These are phyloP conservation scores for Diaperis boleti DNA, from an alignment of 2,888 invertebrate species.

Conservation along the genomic window DNA sequence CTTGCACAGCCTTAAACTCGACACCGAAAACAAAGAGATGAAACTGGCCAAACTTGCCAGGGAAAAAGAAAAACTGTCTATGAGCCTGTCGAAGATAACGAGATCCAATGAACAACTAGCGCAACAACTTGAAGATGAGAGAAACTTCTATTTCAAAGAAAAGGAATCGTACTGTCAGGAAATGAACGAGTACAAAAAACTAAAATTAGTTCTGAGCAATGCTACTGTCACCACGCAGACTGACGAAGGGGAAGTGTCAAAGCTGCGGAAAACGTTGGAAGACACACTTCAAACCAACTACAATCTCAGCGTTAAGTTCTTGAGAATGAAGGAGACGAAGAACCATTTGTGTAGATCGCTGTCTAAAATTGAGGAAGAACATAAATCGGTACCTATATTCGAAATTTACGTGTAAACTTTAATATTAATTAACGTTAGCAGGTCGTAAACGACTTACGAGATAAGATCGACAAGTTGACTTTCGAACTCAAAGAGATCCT, in stretches of 20 bases:
- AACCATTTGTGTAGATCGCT: conserved; percentile 59
- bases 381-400: conserved; percentile 54
- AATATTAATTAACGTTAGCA: conserved; percentile 40
- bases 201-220: conserved; percentile 56
- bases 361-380: conserved; percentile 57
- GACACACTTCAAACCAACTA: conserved; percentile 65
- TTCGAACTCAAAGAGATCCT: conserved; percentile 58
- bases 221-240: conserved; percentile 51
- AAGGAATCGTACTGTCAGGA: conserved; percentile 70
- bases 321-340: conserved; percentile 65
- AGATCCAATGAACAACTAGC: conserved; percentile 67
- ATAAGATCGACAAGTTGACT: conserved; percentile 58
- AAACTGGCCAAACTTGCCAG: conserved; percentile 67
- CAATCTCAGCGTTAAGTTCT: conserved; percentile 65
- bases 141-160: conserved; percentile 69
- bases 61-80: conserved; percentile 69
- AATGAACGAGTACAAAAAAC: conserved; percentile 64
- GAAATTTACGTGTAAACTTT: neutral
- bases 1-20: conserved; percentile 65
- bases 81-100: conserved; percentile 67
- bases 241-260: conserved; percentile 60
- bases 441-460: conserved; percentile 58
- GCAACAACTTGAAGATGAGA: conserved; percentile 70
- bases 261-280: conserved; percentile 61
- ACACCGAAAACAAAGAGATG: conserved; percentile 67